Evolutionary conservation across 2,888 invertebrate species (phyloP).

Genomic region (Abrostola tripartita): DNA sequence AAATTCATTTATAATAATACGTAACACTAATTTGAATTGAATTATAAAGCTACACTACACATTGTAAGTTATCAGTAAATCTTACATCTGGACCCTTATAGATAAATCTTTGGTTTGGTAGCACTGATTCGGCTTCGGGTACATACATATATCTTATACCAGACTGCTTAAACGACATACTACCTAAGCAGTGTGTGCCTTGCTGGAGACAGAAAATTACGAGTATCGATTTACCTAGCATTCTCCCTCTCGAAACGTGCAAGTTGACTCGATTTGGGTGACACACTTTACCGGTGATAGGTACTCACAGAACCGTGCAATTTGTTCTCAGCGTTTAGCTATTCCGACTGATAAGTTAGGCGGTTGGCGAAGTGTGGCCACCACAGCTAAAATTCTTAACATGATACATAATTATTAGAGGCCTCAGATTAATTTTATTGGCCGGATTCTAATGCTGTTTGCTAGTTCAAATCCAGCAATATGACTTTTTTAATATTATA

Average conservation of each 20-base stretch:
- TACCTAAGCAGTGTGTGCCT: constrained; percentile 16
- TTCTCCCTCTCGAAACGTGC: constrained; percentile 60
- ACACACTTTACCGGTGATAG: constrained; percentile 66
- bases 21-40: too few species aligned
- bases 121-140: constrained; percentile 8
- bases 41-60: neutral
- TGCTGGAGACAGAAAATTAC: constrained; percentile 57
- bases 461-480: too few species aligned
- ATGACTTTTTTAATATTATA: too few species aligned
- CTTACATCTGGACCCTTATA: constrained; percentile 16
- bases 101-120: constrained; percentile 36
- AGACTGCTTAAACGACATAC: constrained; percentile 38
- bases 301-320: constrained; percentile 44
- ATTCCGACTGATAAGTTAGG: constrained; percentile 26
- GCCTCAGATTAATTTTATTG: too few species aligned
- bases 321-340: constrained; percentile 35
- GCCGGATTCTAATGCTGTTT: too few species aligned
- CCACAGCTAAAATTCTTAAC: neutral
- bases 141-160: constrained; percentile 31
- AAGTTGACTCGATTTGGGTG: constrained; percentile 66
- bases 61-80: neutral
- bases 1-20: too few species aligned
- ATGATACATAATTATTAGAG: too few species aligned
- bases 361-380: neutral
- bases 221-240: constrained; percentile 70